phyloP scores from a whole-genome alignment of 1,140 invertebrate species.

The Pseudomyrmex dendroicus region DNA sequence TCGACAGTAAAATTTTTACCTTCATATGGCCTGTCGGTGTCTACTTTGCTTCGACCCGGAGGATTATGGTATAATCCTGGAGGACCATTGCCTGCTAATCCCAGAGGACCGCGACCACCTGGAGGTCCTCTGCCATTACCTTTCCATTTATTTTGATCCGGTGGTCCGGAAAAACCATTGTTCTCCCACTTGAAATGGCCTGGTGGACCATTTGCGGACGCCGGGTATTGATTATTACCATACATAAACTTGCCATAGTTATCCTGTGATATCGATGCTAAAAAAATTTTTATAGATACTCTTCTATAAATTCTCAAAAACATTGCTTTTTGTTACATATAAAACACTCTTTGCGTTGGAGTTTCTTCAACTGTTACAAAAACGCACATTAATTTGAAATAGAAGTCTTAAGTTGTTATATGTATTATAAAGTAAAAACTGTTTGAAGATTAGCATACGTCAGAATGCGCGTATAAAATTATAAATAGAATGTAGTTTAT shows the following conservation, averaged over 20 bases:
- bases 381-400: too few species aligned
- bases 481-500: too few species aligned
- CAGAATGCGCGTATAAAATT: too few species aligned
- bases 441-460: too few species aligned
- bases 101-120: constrained; percentile 2
- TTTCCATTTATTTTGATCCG: background rate
- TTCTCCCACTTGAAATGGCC: background rate
- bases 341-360: background rate
- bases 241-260: background rate
- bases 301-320: background rate
- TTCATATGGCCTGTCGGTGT: background rate
- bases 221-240: background rate
- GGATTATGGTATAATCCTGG: constrained; percentile 30
- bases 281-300: constrained; percentile 37
- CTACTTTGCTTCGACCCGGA: constrained; percentile 22
- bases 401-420: too few species aligned
- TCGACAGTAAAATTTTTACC: background rate
- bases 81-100: constrained; percentile 8
- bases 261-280: constrained; percentile 3
- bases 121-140: constrained; percentile 18
- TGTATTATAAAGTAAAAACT: too few species aligned
- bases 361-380: background rate
- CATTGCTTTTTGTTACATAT: background rate
- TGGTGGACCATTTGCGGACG: background rate
- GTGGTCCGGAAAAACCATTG: constrained; percentile 4